Evolutionary conservation across 2,113 vertebrate genomes (phyloP).

Genomic region (Mesitornis unicolor): DNA sequence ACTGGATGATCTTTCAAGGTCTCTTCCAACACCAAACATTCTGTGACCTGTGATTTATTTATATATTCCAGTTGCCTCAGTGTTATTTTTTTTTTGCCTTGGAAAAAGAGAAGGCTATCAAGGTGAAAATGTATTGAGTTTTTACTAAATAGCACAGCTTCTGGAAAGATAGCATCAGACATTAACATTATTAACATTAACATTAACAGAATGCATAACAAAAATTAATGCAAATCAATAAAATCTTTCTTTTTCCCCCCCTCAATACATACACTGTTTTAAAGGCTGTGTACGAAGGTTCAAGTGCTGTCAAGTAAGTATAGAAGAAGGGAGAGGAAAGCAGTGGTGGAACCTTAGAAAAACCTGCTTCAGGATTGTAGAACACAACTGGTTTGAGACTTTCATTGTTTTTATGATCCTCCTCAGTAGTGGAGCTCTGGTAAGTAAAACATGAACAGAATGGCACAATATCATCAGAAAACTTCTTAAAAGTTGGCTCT

Average conservation of each 20-base stretch:
- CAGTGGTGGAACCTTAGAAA: conserved; percentile 94
- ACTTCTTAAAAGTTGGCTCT: not conserved
- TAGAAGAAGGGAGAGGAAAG: conserved; percentile 88
- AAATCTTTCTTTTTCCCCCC: not conserved
- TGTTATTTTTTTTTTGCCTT: not conserved
- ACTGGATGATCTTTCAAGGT: too few species aligned
- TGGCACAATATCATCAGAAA: not conserved
- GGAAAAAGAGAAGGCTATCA: not conserved
- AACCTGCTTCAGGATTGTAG: conserved; percentile 93
- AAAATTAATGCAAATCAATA: not conserved
- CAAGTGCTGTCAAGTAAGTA: conserved; percentile 89
- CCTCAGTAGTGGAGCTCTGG: conserved; percentile 95
- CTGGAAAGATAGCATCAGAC: not conserved
- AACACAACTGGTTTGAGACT: conserved; percentile 98
- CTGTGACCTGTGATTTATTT: too few species aligned
- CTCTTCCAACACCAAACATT: too few species aligned
- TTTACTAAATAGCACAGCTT: not conserved
- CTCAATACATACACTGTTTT: not conserved
- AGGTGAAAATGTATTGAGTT: not conserved
- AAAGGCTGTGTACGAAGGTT: conserved; percentile 86
- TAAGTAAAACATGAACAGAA: conserved; percentile 66
- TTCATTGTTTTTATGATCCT: conserved; percentile 99
- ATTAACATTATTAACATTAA: too few species aligned
- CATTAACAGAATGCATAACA: not conserved
- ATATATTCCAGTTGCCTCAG: not conserved